Percentiles rank a stretch among this genome's conserved stretches.
Conservation (phyloP, 2,113 vertebrate species). For the Loxodonta africana region DNA sequence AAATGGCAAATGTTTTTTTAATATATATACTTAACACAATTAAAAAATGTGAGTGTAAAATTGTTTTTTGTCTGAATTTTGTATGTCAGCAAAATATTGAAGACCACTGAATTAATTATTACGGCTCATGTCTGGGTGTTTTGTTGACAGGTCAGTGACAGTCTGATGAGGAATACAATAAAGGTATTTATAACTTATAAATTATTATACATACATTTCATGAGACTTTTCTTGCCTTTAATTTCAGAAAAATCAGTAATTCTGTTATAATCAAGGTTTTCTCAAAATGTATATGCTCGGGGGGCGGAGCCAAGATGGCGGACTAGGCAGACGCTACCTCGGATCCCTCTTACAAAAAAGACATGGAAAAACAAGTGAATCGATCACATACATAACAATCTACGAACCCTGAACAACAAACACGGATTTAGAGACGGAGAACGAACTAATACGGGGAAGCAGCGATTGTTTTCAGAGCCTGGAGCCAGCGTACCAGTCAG, state of each 20-base stretch:
- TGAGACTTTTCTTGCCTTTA: slow-evolving; percentile 50
- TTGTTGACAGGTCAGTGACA: neutral
- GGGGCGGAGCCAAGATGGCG: no score
- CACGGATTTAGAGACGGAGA: no score
- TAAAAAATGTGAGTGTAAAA: no score
- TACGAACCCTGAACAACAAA: no score
- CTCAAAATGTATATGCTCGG: neutral
- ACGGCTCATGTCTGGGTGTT: neutral
- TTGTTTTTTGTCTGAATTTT: neutral
- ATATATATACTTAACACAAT: neutral
- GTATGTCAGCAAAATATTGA: slow-evolving; percentile 26
- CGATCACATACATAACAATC: no score
- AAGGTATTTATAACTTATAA: slow-evolving; percentile 32
- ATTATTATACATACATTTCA: neutral
- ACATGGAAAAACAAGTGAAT: no score
- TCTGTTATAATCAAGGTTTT: slow-evolving; percentile 38
- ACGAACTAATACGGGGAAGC: no score
- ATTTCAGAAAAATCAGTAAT: slow-evolving; percentile 45
- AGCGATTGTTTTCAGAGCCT: no score
- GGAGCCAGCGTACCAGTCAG: no score
- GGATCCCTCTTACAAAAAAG: no score
- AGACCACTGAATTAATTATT: neutral
- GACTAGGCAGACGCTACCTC: no score
- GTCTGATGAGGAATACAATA: slow-evolving; percentile 55
- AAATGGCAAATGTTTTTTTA: neutral